A percentile compares a stretch with the other conserved stretches of the same genome.
phyloP scores from a whole-genome alignment of 1,140 invertebrate species.

The Zaprionus ornatus region DNA sequence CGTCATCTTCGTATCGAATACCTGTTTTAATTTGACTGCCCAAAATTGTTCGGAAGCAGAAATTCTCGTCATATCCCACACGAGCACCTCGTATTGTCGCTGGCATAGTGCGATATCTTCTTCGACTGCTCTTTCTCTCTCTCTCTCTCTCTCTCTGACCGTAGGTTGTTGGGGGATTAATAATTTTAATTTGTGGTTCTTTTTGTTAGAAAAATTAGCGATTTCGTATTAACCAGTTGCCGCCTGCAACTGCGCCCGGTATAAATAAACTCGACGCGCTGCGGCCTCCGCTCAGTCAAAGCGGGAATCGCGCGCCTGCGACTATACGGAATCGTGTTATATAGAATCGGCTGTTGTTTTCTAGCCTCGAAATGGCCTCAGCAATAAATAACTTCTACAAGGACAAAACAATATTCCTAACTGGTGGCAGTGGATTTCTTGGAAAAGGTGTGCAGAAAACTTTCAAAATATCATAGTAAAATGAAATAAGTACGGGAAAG shows the following conservation, averaged over 20 bases:
- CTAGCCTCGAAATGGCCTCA: slow-evolving; percentile 36
- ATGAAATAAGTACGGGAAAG: background rate
- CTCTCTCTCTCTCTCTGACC: background rate
- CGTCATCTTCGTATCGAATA: background rate
- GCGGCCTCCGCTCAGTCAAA: slow-evolving; percentile 43
- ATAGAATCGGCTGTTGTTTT: background rate
- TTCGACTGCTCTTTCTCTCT: background rate
- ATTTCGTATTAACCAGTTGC: background rate
- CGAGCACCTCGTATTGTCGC: background rate
- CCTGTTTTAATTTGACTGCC: background rate
- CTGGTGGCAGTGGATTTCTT: slow-evolving; percentile 90
- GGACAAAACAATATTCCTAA: slow-evolving; percentile 87
- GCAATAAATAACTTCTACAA: slow-evolving; percentile 86
- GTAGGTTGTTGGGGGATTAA: slow-evolving; percentile 8
- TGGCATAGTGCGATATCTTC: background rate
- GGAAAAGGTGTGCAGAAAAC: slow-evolving; percentile 86
- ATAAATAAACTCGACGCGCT: slow-evolving; percentile 53
- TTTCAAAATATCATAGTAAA: background rate
- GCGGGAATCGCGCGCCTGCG: slow-evolving; percentile 29
- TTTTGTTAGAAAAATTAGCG: slow-evolving; percentile 22
- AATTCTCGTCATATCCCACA: background rate
- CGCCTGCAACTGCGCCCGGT: slow-evolving; percentile 14
- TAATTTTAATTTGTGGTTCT: slow-evolving; percentile 30
- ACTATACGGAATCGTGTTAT: background rate
- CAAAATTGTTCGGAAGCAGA: background rate